Conservation (phyloP, 2,888 invertebrate genomes). For the Lamellibrachia satsuma region DNA sequence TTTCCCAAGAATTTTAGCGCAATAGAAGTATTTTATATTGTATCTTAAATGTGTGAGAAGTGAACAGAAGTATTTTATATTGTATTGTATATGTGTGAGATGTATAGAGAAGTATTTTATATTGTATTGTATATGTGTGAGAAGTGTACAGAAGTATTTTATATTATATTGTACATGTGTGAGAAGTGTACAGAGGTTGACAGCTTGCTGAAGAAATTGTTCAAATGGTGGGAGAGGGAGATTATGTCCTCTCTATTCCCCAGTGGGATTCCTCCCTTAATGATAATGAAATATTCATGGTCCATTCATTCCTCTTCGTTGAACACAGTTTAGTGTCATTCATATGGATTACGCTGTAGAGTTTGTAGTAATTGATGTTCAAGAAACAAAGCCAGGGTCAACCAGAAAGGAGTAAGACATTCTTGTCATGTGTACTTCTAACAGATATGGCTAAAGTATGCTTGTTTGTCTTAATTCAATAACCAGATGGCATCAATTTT, state of each 20-base stretch:
- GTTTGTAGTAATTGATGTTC: neutral
- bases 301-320: neutral
- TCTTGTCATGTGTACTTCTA: neutral
- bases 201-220: neutral
- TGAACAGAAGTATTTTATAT: no score
- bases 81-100: no score
- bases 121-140: no score
- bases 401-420: neutral
- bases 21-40: no score
- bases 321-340: neutral
- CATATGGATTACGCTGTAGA: neutral
- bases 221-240: neutral
- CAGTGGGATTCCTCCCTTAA: neutral
- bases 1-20: no score
- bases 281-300: slow-evolving; percentile 12
- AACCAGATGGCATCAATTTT: neutral
- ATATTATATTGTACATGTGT: no score
- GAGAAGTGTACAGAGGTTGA: neutral
- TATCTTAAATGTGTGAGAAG: no score
- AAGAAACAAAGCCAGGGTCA: neutral
- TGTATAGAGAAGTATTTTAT: no score
- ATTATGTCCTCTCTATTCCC: neutral
- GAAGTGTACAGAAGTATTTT: no score
- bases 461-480: neutral
- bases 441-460: neutral